A percentile compares a stretch with the other conserved stretches of the same genome.
These are phyloP conservation scores for Netelia melanura DNA, from an alignment of 2,888 invertebrate species.

Conservation along the genomic window DNA sequence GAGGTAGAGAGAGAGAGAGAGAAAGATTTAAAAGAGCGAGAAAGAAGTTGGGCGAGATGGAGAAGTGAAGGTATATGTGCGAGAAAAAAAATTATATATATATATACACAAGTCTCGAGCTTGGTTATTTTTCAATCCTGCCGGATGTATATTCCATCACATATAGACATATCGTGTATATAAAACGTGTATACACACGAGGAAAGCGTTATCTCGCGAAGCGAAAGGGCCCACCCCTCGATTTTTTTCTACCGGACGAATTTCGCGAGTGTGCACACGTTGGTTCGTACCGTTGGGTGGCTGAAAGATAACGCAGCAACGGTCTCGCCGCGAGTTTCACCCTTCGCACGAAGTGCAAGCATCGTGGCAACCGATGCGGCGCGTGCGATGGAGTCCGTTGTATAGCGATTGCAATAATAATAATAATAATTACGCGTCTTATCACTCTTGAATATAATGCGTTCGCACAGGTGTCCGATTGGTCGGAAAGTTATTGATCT, in stretches of 20 bases:
- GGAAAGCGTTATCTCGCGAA: slow-evolving; percentile 73
- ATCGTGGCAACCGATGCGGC: no score
- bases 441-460: slow-evolving; percentile 42
- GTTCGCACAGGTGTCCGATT: neutral
- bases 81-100: slow-evolving; percentile 18
- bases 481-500: neutral
- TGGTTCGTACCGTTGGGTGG: slow-evolving; percentile 35
- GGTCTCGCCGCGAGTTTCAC: slow-evolving; percentile 28
- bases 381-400: slow-evolving; percentile 17
- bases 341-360: slow-evolving; percentile 16
- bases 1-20: slow-evolving; percentile 49
- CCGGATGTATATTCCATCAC: slow-evolving; percentile 53
- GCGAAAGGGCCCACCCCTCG: slow-evolving; percentile 50
- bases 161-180: slow-evolving; percentile 30
- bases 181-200: slow-evolving; percentile 41
- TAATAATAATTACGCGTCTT: slow-evolving; percentile 59
- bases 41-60: slow-evolving; percentile 57
- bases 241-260: slow-evolving; percentile 53
- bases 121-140: slow-evolving; percentile 75
- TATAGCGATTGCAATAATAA: slow-evolving; percentile 45
- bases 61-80: slow-evolving; percentile 56
- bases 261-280: slow-evolving; percentile 27
- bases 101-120: slow-evolving; percentile 26
- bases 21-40: slow-evolving; percentile 58
- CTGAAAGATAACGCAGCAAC: slow-evolving; percentile 54